Base-by-base conservation (phyloP, 2,113 vertebrate genomes). In the Struthidea cinerea region DNA sequence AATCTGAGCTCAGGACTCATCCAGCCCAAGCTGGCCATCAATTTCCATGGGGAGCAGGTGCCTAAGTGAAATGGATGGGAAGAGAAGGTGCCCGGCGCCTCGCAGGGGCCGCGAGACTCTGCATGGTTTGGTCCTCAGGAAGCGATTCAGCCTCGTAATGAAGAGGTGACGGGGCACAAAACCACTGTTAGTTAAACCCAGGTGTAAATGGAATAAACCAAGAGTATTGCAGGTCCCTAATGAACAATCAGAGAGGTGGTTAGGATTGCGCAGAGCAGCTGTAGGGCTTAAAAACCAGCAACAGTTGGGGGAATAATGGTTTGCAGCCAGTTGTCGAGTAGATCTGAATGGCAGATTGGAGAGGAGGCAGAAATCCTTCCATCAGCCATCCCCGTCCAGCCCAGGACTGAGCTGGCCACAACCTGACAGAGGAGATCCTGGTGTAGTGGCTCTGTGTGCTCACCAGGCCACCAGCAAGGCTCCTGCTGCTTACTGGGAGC, bases 21-120 rank as follows among this genome's bases (percentile, higher is more conserved):
- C 78, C 93, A 93, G 79, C 71, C 44, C 0, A 0, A 84, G 68
- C 37, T 5, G 68, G 49, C 93, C 75, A 47, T 90, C 94, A 84
- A 81, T 93, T 89, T 57, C 92, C 73, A 79, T 3, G 3, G 80
- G 39, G 73, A 87, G 76, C 11, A 8, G 64, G 69, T 79, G 93
- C 86, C 70, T 92, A 92, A 96, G 88, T 94, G 88, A 74, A 95
- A 96, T 71, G 91, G 94, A 95, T 95, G 92, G 81, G 86, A 21
- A 57, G 65, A 37, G 65, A 85, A n/a, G 76, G 80, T 46, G 20
- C 71, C 82, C 1, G 2, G 63, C 0, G 3, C 81, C 63, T 16
- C 10, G 0, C 55, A 33, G 92, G 53, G 63, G 32, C 80, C 4
- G 6, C 5, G 2, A 50, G 71, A 28, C 94, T 93, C 88, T 68